Evolutionary conservation across 2,113 vertebrate genomes (phyloP), one percentile per base, ranked within the genome.

Genomic region (Chloropsis cyanopogon): DNA sequence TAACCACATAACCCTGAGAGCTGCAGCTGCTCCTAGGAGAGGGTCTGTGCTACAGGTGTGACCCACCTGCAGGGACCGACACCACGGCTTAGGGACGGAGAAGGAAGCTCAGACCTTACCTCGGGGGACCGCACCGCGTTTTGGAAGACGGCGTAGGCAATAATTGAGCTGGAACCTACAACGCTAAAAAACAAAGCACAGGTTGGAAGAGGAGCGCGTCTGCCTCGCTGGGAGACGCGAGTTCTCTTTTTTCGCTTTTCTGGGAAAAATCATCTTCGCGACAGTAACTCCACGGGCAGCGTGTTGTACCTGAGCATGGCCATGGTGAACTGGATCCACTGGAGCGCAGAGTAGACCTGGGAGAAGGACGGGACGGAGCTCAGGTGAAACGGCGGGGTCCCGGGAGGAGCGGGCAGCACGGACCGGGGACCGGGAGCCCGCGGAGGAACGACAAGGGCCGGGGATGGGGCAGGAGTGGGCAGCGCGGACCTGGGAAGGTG

Each of bases 261-360:
- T 23, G n/a, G 22, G 37, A 29, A 42, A 84, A 89, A 71, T 15
- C 3, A 1, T 14, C 9, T 10, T 37, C 1, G 14, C 24, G 2
- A 47, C 3, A 12, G 23, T 15, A 35, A 66, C 26, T 39, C 53
- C 31, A 1, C 1, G 46, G 64, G 91, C 41, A 94, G 33, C n/a
- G 15, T 25, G 19, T 14, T 25, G 53, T 98, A 98, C 98, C 98
- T 98, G 80, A 98, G 92, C 90, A 94, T 82, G 72, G 97, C 97
- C 96, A 97, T 97, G 82, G 96, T 83, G 95, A 98, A 98, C 79
- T 98, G 97, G 35, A 98, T 98, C 98, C 98, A 98, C 13, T 97
- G 97, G 33, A 98, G 60, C 59, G 92, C 95, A 41, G 95, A 92
- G 70, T 96, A 98, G 46, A 97, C 75, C 98, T 98, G 96, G 18